Evolutionary conservation across 2,113 vertebrate species (phyloP), one percentile per base, ranked within the genome.

Genomic region (Dryoscopus gambensis): DNA sequence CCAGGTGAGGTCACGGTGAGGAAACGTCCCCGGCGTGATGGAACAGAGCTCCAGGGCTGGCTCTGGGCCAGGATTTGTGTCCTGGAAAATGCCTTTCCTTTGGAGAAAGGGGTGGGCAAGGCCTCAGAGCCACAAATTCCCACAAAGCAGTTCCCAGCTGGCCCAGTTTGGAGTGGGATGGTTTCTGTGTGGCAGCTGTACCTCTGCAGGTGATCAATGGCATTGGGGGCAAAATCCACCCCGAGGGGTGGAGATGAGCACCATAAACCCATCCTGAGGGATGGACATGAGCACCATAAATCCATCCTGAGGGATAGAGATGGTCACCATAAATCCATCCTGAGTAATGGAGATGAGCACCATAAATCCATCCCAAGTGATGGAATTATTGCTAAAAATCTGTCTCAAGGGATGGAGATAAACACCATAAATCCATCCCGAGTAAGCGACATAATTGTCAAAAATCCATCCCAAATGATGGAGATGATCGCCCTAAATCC

Each of bases 161-260:
- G 17, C 4, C 19, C 52, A 10, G 44, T 1, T 19, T n/a, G 46
- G 22, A 30, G 3, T 7, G 44, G 37, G 81, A 47, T 42, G 67
- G 27, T 27, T 50, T 40, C 59, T 31, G 20, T 3, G 18, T 0
- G 33, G 18, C 55, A 8, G 6, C 13, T 50, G 1, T 5, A 2
- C 9, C 42, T 30, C 19, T 1, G 6, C 2, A 6, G 65, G 21
- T 25, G 50, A 50, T 2, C 40, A 22, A 7, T 0, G 0, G 11
- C 10, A 10, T 21, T 19, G 3, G 0, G 16, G 67, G 50, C 16
- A 64, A 73, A 95, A 83, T 16, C 37, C 37, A 40, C 20, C 27
- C 37, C 13, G 12, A 62, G 17, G 4, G 22, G 6, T 35, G n/a
- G 15, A 17, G 12, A 60, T 39, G 25, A 39, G 37, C 25, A 62